These are phyloP conservation scores for Drosophila sordidula DNA, from an alignment of 2,888 invertebrate genomes.

Conservation along the genomic window DNA sequence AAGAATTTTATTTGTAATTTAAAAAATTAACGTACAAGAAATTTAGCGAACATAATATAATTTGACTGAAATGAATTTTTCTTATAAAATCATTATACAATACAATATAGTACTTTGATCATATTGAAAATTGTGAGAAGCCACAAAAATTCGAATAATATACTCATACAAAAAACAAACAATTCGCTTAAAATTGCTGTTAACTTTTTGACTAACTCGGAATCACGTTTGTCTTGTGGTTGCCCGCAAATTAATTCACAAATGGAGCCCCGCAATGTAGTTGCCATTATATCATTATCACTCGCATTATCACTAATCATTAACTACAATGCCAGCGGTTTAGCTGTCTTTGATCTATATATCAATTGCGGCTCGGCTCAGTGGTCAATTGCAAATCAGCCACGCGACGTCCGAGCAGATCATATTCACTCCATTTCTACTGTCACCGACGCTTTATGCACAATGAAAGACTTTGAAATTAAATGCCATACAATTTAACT, in stretches of 20 bases:
- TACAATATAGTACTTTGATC: no score
- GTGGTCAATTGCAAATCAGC: constrained; percentile 27
- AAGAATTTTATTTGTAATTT: no score
- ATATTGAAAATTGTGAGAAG: no score
- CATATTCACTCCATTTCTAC: constrained; percentile 8
- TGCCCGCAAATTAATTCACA: neutral
- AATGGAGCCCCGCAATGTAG: neutral
- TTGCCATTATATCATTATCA: constrained; percentile 27
- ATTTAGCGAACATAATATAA: no score
- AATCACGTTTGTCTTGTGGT: constrained; percentile 27
- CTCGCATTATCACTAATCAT: constrained; percentile 29
- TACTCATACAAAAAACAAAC: no score
- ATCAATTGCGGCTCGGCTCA: constrained; percentile 4
- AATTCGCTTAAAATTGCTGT: no score
- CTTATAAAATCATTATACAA: no score
- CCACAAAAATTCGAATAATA: no score
- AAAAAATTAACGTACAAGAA: no score
- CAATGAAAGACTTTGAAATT: constrained; percentile 14
- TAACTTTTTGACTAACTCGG: neutral
- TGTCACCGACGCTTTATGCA: constrained; percentile 7
- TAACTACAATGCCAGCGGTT: constrained; percentile 1
- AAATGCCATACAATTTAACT: constrained; percentile 40
- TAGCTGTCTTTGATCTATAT: constrained; percentile 34
- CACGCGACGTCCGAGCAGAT: constrained; percentile 23
- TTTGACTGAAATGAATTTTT: no score